phyloP scores from a whole-genome alignment of 2,888 invertebrate genomes.

The Nysson spinosus region DNA sequence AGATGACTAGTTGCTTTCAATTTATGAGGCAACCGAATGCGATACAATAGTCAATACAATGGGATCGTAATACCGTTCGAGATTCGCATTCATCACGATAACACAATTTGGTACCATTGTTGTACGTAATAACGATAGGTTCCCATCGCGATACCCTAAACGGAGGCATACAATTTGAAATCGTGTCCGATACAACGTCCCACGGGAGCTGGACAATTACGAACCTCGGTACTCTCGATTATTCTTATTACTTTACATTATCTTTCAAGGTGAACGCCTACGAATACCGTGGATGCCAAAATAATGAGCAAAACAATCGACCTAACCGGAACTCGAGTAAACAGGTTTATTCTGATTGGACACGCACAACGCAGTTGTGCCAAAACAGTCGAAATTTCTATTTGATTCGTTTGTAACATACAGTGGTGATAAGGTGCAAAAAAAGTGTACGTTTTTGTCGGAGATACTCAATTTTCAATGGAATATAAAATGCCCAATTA shows the following conservation, averaged over 20 bases:
- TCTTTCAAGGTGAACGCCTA: background rate
- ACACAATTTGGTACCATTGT: slow-evolving; percentile 44
- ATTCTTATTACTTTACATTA: slow-evolving; percentile 3
- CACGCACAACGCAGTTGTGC: too few species aligned
- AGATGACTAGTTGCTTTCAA: slow-evolving; percentile 23
- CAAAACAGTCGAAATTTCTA: too few species aligned
- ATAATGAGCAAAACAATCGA: background rate
- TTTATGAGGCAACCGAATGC: slow-evolving; percentile 21
- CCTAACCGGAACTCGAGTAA: too few species aligned
- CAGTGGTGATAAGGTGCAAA: too few species aligned
- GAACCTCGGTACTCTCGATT: background rate
- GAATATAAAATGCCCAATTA: too few species aligned
- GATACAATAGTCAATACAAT: slow-evolving; percentile 45
- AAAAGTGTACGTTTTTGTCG: too few species aligned
- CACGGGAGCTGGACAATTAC: too few species aligned
- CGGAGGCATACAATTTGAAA: slow-evolving; percentile 25
- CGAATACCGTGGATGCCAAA: background rate
- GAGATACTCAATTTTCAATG: too few species aligned
- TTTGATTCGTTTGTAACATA: too few species aligned
- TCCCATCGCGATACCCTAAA: slow-evolving; percentile 23
- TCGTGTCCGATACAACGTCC: slow-evolving; percentile 7
- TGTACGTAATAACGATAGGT: slow-evolving; percentile 25
- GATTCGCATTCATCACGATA: slow-evolving; percentile 31
- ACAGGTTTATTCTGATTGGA: too few species aligned
- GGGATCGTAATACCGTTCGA: slow-evolving; percentile 34